Evolutionary conservation across 2,113 vertebrate species (phyloP), one percentile per base, ranked within the genome.

Genomic region (Conger conger): DNA sequence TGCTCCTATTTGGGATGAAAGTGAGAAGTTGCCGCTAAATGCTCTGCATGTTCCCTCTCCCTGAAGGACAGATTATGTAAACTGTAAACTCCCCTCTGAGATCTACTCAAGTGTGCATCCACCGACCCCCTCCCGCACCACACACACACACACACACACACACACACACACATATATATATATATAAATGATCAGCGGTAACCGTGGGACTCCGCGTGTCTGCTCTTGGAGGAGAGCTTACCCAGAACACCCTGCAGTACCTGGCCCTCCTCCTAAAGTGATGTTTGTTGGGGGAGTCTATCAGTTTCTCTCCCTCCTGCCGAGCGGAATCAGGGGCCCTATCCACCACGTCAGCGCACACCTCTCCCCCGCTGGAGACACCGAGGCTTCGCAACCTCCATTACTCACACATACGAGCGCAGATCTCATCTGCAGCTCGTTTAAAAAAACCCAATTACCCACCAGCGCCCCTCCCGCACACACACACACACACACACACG

Each of bases 321-420:
- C 13, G 27, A 8, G 68, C n/a, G n/a, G 27, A 73, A 33, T 11
- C 5, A 33, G n/a, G 13, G n/a, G 9, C 0, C 8, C 27, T 73
- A 73, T 33, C 68, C 11, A 30, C 68, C n/a, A 13, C 33, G 27
- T 73, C 27, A 27, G 5, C 4, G 6, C 23, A 4, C 68, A 2
- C 11, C 68, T 73, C n/a, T 33, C 68, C 68, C 27, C 68, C 8
- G 68, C n/a, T 94, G 93, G 94, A 92, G 90, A 88, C 42, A 82
- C 86, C 82, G 68, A 90, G 90, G 93, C 93, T 93, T 89, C 91
- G 91, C 89, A 90, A 84, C 88, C 90, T 88, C 93, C 91, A 88
- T 91, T 91, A 93, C 91, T 88, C 90, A 92, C 93, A 94, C 91
- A 86, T 63, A 35, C 84, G 83, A 89, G 18, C 20, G 30, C n/a